These are phyloP conservation scores for Ammodytes dubius DNA, from an alignment of 2,113 vertebrate genomes.

Conservation along the genomic window DNA sequence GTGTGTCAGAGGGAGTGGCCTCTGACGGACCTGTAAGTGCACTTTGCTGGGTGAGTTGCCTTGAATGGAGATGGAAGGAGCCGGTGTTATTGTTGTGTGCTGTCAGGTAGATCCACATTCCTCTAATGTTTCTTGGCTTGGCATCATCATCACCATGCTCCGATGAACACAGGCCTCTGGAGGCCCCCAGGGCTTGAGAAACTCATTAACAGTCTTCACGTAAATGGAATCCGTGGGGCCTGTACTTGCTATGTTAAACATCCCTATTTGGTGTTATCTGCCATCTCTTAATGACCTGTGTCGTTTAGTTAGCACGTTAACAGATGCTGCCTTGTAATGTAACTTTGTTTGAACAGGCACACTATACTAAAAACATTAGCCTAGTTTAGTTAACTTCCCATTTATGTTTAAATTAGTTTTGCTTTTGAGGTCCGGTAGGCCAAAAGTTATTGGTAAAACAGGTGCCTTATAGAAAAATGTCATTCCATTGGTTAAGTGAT, in stretches of 20 bases:
- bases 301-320: not conserved
- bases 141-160: constrained; percentile 2
- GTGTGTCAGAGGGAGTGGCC: constrained; percentile 42
- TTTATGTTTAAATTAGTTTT: too few relatives aligned
- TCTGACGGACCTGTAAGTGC: constrained; percentile 4
- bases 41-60: constrained; percentile 27
- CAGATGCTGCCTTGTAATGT: not conserved
- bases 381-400: too few relatives aligned
- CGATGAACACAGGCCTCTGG: constrained; percentile 2
- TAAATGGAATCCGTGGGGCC: constrained; percentile 5
- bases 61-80: constrained; percentile 41
- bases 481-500: too few relatives aligned
- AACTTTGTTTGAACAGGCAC: too few relatives aligned
- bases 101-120: constrained; percentile 76
- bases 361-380: too few relatives aligned
- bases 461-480: too few relatives aligned
- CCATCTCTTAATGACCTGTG: not conserved
- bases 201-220: constrained; percentile 27
- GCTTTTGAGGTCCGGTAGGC: too few relatives aligned
- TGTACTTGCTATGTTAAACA: not conserved
- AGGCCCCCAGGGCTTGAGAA: constrained; percentile 40
- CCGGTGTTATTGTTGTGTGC: constrained; percentile 44
- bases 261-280: not conserved
- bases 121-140: constrained; percentile 43
- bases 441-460: too few relatives aligned